Evolutionary conservation across 2,113 vertebrate species (phyloP), one percentile per base, ranked within the genome.

Genomic region (Fregata magnificens): DNA sequence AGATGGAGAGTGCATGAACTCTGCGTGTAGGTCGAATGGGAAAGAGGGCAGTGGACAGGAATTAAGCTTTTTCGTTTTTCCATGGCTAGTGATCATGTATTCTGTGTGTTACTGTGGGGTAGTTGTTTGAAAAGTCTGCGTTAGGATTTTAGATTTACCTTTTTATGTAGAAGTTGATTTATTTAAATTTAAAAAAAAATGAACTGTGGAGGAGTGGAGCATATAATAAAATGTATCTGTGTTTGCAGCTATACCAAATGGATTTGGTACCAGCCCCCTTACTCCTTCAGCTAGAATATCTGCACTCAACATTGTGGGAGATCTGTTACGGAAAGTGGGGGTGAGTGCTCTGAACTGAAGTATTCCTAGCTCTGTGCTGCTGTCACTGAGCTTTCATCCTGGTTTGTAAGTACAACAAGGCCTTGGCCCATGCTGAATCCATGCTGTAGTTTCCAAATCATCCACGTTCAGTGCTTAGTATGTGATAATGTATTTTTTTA

Each of bases 251-350:
- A 98, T 99, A 97, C 98, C 99, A 97, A 99, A 99, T 11, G 99
- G 99, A 78, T 99, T 99, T 97, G 99, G 99, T 93, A 99, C 97
- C 97, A 99, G 99, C 21, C 98, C 99, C 34, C 98, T 99, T 70
- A 99, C 99, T 83, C 99, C 99, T 29, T 99, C 99, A 82, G 99
- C 99, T 70, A 98, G 99, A 97, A 99, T 99, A 98, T 99, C 99
- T 63, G 99, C 99, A 32, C 99, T 99, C 90, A 99, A 99, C 96
- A 99, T 99, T 38, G 99, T 99, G 89, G 99, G 99, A n/a, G 99
- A 99, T 97, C 99, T 99, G 77, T 97, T 99, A 91, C 98, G 99
- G 95, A 99, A 99, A 99, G 99, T 99, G 34, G 99, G 99, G 99
- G 99, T 99, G 98, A 98, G 99, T 98, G 36, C 89, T 58, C 61